phyloP scores from a whole-genome alignment of 2,113 vertebrate genomes.

The Psephotus haematonotus region DNA sequence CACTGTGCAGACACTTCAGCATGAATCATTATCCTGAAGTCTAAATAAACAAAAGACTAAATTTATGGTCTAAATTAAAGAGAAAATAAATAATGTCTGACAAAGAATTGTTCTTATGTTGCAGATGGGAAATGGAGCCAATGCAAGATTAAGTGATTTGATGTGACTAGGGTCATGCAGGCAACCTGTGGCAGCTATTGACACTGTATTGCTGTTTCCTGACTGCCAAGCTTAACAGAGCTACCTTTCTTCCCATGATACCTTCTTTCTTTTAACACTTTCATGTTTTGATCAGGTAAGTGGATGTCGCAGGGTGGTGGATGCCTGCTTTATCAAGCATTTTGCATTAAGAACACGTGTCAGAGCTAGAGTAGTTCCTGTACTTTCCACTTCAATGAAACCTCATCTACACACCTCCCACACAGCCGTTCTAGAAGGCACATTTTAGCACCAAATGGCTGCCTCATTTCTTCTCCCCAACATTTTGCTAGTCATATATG shows the following conservation, averaged over 20 bases:
- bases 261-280: neutral
- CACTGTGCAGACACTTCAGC: neutral
- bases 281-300: neutral
- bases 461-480: neutral
- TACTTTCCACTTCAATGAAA: neutral
- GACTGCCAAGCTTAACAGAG: neutral
- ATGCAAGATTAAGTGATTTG: neutral
- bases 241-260: neutral
- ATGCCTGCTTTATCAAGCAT: neutral
- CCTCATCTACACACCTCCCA: neutral
- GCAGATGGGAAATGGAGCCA: neutral
- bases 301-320: neutral
- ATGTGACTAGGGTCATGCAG: neutral
- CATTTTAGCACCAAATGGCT: rapidly evolving
- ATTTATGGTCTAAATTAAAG: neutral
- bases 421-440: neutral
- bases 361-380: neutral
- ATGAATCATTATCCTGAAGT: neutral
- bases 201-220: neutral
- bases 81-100: neutral
- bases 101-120: neutral
- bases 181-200: neutral
- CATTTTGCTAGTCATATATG: neutral
- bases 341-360: neutral
- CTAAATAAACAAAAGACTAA: neutral